These are phyloP conservation scores for Contarinia nasturtii DNA, from an alignment of 1,140 invertebrate species.

Conservation along the genomic window DNA sequence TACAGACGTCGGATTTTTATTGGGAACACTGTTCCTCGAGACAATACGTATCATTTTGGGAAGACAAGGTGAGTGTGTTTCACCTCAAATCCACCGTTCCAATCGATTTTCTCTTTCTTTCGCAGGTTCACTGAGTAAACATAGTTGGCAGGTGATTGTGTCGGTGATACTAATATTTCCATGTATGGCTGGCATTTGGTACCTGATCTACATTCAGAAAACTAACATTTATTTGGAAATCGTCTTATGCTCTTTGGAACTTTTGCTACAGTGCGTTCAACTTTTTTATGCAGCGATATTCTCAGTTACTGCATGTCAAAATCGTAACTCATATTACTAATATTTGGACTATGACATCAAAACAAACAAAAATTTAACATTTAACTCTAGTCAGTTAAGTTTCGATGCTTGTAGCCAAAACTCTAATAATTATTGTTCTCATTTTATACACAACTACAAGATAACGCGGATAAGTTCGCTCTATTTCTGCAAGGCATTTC, in stretches of 20 bases:
- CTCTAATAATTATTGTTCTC: too few species aligned
- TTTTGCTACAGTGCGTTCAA: constrained; percentile 59
- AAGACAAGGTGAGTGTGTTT: constrained; percentile 6
- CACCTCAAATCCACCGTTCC: neutral
- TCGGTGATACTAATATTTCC: constrained; percentile 67
- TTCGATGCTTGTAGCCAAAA: too few species aligned
- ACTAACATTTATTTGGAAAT: constrained; percentile 62
- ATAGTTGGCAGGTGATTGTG: constrained; percentile 46
- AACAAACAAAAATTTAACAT: too few species aligned
- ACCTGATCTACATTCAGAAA: constrained; percentile 73
- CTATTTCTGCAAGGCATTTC: too few species aligned
- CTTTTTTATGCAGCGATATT: constrained; percentile 54
- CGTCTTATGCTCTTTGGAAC: constrained; percentile 68
- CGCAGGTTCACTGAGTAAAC: constrained; percentile 20
- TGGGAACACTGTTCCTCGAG: constrained; percentile 49
- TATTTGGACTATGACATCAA: constrained; percentile 8
- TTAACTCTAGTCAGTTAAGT: too few species aligned
- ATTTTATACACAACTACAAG: too few species aligned
- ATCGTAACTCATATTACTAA: constrained; percentile 33
- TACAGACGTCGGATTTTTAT: constrained; percentile 60
- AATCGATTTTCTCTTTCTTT: constrained; percentile 13
- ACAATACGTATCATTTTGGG: neutral
- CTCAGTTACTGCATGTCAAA: constrained; percentile 52
- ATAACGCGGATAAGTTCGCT: too few species aligned
- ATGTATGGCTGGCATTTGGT: constrained; percentile 57